These are phyloP conservation scores for Neodiprion fabricii DNA, from an alignment of 1,140 invertebrate species.

Conservation along the genomic window DNA sequence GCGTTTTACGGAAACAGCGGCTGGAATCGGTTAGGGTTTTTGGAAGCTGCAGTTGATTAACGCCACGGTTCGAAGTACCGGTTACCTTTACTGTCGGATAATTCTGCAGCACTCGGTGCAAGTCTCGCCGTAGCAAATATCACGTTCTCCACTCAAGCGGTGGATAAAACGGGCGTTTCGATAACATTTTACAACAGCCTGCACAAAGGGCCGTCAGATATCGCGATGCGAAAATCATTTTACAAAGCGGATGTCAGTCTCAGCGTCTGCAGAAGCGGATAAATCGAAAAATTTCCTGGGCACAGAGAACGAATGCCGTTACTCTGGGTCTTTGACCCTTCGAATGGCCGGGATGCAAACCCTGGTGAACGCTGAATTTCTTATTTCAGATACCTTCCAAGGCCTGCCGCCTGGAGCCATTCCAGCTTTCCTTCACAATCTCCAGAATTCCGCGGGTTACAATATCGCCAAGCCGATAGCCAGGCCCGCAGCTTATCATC, in stretches of 20 bases:
- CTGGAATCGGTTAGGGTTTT: background rate
- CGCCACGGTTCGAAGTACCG: too few species aligned
- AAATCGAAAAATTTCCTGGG: background rate
- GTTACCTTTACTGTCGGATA: too few species aligned
- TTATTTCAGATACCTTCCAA: conserved; percentile 53
- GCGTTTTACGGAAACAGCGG: background rate
- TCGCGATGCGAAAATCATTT: background rate
- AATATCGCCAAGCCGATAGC: conserved; percentile 65
- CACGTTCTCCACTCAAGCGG: background rate
- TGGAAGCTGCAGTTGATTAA: background rate
- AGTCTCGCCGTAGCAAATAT: too few species aligned
- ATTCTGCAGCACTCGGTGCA: too few species aligned
- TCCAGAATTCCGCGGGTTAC: conserved; percentile 56
- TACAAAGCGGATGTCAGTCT: background rate
- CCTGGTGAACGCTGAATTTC: background rate
- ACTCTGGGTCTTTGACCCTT: background rate
- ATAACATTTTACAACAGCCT: background rate
- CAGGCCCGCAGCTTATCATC: conserved; percentile 61
- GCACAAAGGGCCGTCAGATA: background rate
- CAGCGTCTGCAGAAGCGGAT: background rate
- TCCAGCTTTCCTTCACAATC: conserved; percentile 55
- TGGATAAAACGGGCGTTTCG: background rate
- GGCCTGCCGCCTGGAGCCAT: conserved; percentile 51
- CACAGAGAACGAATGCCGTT: too few species aligned
- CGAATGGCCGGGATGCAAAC: background rate